Evolutionary conservation across 1,140 invertebrate species (phyloP), one percentile per base, ranked within the genome.

Genomic region (Thaumetopoea pityocampa): DNA sequence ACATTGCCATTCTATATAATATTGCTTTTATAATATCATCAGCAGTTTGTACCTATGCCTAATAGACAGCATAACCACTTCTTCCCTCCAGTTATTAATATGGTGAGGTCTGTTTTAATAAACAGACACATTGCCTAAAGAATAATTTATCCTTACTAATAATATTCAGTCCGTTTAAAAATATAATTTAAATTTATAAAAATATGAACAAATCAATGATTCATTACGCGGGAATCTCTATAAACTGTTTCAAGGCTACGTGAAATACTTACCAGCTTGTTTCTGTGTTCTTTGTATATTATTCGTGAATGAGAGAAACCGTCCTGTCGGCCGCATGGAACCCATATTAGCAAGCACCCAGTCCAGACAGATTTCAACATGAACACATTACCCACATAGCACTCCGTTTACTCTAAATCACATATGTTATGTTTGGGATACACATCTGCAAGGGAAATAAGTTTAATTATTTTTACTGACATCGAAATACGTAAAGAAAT

Each of bases 231-330:
- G 42, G 42, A 41, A 51, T 51, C 29, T 35, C 7, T 16, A 11
- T 3, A 6, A 29, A 33, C 26, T 45, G 30, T 30, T 41, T 30
- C 24, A 32, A 49, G 2, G n/a, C 16, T n/a, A 24, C 27, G 17
- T 4, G 16, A 8, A 35, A 30, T 11, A 64, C 62, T 62, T 49
- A 85, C 83, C 83, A 67, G 71, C 33, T 63, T 71, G 81, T 54
- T 84, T 85, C 51, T 79, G 77, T 52, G 81, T 65, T 46, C 82
- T 78, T 51, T 84, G 84, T 30, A 86, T 83, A 46, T 86, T 86
- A 47, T 77, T 83, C n/a, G 74, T 61, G 44, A 84, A 85, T 30
- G 79, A 72, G 20, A 85, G 65, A 51, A 85, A 86, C 38, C 81
- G 57, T 60, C 81, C 80, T 26, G 72, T 76, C 32, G 82, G 82